These are phyloP conservation scores for Hipposideros armiger DNA, from an alignment of 2,113 vertebrate species.

Conservation along the genomic window DNA sequence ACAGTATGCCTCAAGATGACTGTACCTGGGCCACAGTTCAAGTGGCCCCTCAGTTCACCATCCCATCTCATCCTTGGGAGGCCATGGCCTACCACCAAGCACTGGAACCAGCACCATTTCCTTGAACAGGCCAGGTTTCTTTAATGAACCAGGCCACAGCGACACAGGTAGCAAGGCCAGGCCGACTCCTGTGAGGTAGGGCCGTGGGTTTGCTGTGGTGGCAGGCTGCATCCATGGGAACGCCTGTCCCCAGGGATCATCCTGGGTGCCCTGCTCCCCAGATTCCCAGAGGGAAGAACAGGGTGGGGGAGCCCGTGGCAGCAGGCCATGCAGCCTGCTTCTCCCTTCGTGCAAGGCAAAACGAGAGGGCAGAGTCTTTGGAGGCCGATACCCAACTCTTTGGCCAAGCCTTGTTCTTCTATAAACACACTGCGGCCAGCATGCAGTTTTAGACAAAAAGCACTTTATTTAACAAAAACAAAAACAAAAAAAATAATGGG, in stretches of 20 bases:
- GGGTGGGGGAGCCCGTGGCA: no score
- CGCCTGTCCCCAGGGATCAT: background rate
- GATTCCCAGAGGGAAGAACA: background rate
- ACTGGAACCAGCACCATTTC: background rate
- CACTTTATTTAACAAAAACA: slow-evolving; percentile 84
- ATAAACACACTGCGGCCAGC: slow-evolving; percentile 65
- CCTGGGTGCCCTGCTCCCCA: background rate
- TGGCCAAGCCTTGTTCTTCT: background rate
- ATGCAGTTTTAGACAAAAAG: slow-evolving; percentile 81
- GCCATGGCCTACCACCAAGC: background rate
- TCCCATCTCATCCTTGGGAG: background rate
- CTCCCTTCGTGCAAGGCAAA: background rate
- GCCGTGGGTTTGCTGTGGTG: background rate
- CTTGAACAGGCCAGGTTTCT: no score
- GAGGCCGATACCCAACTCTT: background rate
- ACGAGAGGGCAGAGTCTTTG: background rate
- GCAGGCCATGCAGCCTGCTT: background rate
- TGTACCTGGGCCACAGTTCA: background rate
- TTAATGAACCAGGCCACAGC: background rate
- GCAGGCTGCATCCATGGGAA: slow-evolving; percentile 66
- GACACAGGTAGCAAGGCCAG: background rate
- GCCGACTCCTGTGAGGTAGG: rapidly evolving
- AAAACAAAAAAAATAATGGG: slow-evolving; percentile 31
- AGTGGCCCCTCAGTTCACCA: background rate
- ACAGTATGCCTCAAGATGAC: rapidly evolving